Conservation (phyloP, 2,888 invertebrate genomes). For the Drosophila hawaiiensis region DNA sequence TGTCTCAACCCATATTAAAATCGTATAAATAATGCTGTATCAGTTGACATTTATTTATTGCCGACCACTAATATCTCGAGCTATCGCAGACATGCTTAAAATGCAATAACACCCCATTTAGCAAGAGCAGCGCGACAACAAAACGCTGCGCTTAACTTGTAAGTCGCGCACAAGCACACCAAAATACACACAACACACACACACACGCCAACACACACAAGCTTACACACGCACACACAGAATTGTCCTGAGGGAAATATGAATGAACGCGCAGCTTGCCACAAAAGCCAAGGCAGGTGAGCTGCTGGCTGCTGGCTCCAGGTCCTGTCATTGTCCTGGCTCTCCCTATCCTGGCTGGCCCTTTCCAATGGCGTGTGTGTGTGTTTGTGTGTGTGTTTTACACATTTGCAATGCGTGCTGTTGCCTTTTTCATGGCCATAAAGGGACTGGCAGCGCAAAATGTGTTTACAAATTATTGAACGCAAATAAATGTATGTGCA, state of each 20-base stretch:
- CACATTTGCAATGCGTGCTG: conserved; percentile 40
- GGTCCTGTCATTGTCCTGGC: conserved; percentile 38
- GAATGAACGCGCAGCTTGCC: conserved; percentile 61
- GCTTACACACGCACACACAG: conserved; percentile 23
- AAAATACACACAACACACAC: conserved; percentile 19
- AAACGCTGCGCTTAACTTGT: conserved; percentile 47
- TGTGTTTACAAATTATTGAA: conserved; percentile 79
- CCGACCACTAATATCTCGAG: conserved; percentile 1
- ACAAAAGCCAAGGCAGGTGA: conserved; percentile 56
- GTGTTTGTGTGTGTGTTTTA: conserved; percentile 7
- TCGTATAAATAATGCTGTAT: background rate
- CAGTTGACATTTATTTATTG: conserved; percentile 2
- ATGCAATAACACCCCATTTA: conserved; percentile 55
- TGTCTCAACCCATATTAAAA: background rate
- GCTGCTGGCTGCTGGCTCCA: conserved; percentile 33
- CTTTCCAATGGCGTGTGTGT: background rate
- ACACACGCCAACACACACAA: conserved; percentile 18
- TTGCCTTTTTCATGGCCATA: conserved; percentile 73
- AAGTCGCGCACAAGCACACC: conserved; percentile 12
- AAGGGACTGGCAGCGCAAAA: conserved; percentile 65
- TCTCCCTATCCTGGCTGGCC: conserved; percentile 9
- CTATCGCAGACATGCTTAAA: conserved; percentile 36
- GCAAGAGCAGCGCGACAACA: conserved; percentile 49
- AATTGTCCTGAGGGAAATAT: conserved; percentile 78
- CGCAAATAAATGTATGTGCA: conserved; percentile 60